Evolutionary conservation across 2,797 vertebrate genomes (phyloP).

Genomic region (Mormyrops boulengeri): DNA sequence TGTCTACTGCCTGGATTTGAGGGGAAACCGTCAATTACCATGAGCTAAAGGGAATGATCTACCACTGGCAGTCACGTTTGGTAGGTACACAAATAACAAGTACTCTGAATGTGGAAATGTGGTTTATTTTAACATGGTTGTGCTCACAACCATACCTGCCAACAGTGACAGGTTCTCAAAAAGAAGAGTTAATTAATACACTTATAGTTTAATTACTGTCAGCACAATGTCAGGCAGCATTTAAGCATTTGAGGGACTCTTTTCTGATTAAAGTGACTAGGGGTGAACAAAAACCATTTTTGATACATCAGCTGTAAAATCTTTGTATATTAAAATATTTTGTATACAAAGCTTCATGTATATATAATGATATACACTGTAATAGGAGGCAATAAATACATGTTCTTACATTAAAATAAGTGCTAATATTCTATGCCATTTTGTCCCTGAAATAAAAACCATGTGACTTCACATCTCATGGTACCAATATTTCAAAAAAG

Average conservation of each 20-base stretch:
- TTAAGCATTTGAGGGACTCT: neutral
- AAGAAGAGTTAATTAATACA: neutral
- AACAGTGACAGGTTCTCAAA: neutral
- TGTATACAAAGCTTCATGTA: neutral
- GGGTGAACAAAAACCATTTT: neutral
- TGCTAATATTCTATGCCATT: neutral
- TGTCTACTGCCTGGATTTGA: neutral
- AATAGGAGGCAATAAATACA: neutral
- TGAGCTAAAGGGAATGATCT: neutral
- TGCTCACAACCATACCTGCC: neutral
- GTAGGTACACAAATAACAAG: neutral
- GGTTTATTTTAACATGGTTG: neutral
- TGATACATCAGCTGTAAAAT: neutral
- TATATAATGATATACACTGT: neutral
- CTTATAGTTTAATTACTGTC: neutral
- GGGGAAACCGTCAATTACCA: neutral
- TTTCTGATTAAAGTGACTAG: neutral
- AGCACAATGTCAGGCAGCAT: neutral
- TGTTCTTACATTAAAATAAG: neutral
- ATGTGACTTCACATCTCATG: neutral
- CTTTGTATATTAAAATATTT: neutral
- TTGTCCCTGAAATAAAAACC: neutral
- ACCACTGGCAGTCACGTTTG: neutral
- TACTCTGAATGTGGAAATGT: neutral
- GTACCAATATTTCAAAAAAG: neutral